These are phyloP conservation scores for Cosmopolites sordidus DNA, from an alignment of 2,888 invertebrate genomes.

Conservation along the genomic window DNA sequence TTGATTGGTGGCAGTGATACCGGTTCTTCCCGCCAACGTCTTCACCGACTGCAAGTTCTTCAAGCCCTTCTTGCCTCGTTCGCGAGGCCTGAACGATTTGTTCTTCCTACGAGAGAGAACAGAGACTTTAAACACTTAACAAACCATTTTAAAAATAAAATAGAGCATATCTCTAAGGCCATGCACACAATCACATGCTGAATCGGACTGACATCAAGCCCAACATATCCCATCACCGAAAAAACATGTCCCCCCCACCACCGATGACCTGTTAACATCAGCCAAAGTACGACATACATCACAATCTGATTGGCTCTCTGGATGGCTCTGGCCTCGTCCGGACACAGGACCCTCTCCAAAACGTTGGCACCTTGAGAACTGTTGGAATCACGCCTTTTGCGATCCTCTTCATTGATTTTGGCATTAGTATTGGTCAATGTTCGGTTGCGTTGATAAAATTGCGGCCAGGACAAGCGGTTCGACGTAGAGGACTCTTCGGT, in stretches of 20 bases:
- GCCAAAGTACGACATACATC: slow-evolving; percentile 61
- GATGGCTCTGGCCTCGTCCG: slow-evolving; percentile 76
- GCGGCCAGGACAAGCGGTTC: slow-evolving; percentile 58
- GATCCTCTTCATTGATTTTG: slow-evolving; percentile 49
- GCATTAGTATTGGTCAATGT: slow-evolving; percentile 32
- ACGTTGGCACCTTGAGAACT: slow-evolving; percentile 42
- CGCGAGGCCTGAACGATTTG: slow-evolving; percentile 85
- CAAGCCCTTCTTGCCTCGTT: slow-evolving; percentile 79
- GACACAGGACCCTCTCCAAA: slow-evolving; percentile 59
- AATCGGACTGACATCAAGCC: not conserved
- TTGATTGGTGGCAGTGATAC: slow-evolving; percentile 54
- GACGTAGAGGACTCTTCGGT: slow-evolving; percentile 44
- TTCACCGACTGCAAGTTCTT: slow-evolving; percentile 90
- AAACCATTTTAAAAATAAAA: not conserved
- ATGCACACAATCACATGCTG: not conserved
- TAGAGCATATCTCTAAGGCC: not conserved
- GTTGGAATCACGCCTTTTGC: slow-evolving; percentile 43
- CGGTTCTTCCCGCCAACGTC: slow-evolving; percentile 75
- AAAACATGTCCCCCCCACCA: not conserved
- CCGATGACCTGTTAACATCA: not conserved
- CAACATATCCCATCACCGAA: not conserved
- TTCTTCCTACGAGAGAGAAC: slow-evolving; percentile 67
- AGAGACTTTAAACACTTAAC: not conserved
- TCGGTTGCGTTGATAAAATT: slow-evolving; percentile 47
- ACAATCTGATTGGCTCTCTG: slow-evolving; percentile 83